These are phyloP conservation scores for Mimachlamys varia DNA, from an alignment of 2,888 invertebrate genomes.

Conservation along the genomic window DNA sequence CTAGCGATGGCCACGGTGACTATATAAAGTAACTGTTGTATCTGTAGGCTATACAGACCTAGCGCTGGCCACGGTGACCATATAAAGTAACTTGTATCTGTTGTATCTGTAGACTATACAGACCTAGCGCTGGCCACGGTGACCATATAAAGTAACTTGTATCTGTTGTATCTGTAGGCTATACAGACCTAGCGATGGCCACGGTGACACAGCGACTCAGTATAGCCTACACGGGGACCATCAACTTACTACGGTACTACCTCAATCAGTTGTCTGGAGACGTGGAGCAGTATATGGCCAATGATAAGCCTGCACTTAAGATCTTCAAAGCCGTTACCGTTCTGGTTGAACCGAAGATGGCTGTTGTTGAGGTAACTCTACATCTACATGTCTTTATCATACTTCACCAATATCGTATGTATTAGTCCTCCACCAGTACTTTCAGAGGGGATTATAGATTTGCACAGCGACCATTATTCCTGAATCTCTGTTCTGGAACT, in stretches of 20 bases:
- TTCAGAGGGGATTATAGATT: no score
- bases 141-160: constrained; percentile 82
- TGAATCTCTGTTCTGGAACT: no score
- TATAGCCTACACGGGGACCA: constrained; percentile 91
- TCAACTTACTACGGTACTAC: constrained; percentile 83
- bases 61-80: no score
- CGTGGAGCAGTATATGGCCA: constrained; percentile 68
- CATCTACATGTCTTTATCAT: no score
- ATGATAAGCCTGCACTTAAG: constrained; percentile 82
- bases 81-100: no score
- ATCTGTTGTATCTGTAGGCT: constrained; percentile 85
- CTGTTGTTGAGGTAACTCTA: constrained; percentile 90
- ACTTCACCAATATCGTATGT: no score
- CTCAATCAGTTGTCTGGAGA: constrained; percentile 81
- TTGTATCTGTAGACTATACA: constrained; percentile 93
- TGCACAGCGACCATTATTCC: no score
- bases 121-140: constrained; percentile 97
- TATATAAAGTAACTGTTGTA: no score
- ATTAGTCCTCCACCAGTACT: no score
- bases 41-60: no score
- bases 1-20: no score
- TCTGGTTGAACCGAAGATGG: constrained; percentile 90
- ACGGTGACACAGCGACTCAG: constrained; percentile 96
- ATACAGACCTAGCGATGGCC: constrained; percentile 97
- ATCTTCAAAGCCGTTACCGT: constrained; percentile 93